Evolutionary conservation across 2,797 vertebrate genomes (phyloP).

Genomic region (Epinephelus awoara): DNA sequence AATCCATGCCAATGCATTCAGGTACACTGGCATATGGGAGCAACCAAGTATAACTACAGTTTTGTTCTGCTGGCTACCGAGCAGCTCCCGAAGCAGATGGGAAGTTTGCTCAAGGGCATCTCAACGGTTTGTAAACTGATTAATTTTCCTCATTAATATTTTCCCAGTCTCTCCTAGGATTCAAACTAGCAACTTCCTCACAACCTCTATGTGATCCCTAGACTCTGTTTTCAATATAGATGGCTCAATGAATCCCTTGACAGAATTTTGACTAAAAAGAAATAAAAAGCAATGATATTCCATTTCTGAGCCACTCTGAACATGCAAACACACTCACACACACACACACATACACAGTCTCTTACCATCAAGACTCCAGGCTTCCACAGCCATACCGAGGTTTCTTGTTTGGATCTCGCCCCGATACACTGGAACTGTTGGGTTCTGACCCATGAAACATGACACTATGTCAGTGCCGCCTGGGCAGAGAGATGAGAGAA

Average conservation of each 20-base stretch:
- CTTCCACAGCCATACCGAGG: constrained; percentile 95
- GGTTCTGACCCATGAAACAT: constrained; percentile 97
- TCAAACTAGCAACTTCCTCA: constrained; percentile 2
- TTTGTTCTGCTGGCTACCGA: neutral
- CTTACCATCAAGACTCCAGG: constrained; percentile 92
- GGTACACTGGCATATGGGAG: neutral
- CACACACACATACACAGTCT: neutral
- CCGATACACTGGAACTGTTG: constrained; percentile 91
- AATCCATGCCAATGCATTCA: neutral
- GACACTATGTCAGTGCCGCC: constrained; percentile 98
- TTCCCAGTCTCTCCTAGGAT: neutral
- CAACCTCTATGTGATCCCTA: neutral
- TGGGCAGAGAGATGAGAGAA: constrained; percentile 61
- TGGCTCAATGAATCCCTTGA: neutral
- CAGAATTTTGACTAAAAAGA: neutral
- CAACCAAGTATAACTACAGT: constrained; percentile 5
- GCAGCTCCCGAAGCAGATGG: constrained; percentile 29
- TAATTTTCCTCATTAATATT: constrained; percentile 1
- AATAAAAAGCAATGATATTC: neutral
- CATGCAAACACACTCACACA: neutral
- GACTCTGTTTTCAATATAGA: neutral
- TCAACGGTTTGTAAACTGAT: constrained; percentile 4
- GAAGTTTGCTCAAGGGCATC: constrained; percentile 23
- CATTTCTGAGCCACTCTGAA: neutral
- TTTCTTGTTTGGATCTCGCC: constrained; percentile 97